Conservation (phyloP, 2,888 invertebrate genomes). For the Reticulitermes lucifugus region DNA sequence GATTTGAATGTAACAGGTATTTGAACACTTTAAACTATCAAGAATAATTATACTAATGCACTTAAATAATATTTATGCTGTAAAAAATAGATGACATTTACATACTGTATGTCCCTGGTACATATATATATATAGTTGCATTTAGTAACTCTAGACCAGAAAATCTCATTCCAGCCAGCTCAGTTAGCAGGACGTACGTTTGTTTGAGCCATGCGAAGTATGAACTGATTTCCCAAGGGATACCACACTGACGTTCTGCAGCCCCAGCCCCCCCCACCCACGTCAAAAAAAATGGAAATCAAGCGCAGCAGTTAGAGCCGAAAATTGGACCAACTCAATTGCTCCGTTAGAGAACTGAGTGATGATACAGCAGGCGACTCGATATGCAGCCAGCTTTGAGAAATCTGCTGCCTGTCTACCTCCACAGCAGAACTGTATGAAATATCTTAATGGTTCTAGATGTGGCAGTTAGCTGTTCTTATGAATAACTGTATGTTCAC, state of each 20-base stretch:
- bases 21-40: too few species aligned
- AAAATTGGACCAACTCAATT: constrained; percentile 44
- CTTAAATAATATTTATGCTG: too few species aligned
- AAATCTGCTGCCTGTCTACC: constrained; percentile 1
- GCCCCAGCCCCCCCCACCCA: neutral
- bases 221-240: constrained; percentile 49
- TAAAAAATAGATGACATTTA: too few species aligned
- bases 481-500: constrained; percentile 1
- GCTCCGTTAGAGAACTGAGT: constrained; percentile 26
- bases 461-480: neutral
- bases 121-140: neutral
- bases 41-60: too few species aligned
- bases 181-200: constrained; percentile 10
- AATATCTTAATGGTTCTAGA: constrained; percentile 16
- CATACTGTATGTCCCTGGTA: too few species aligned
- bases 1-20: too few species aligned
- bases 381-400: neutral
- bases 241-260: constrained; percentile 2
- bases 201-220: constrained; percentile 44
- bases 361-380: constrained; percentile 1
- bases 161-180: constrained; percentile 4
- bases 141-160: neutral
- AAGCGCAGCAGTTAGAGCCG: constrained; percentile 37
- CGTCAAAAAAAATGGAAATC: constrained; percentile 31
- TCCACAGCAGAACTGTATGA: neutral